phyloP scores from a whole-genome alignment of 2,888 invertebrate genomes.

The Escarpia spicata region DNA sequence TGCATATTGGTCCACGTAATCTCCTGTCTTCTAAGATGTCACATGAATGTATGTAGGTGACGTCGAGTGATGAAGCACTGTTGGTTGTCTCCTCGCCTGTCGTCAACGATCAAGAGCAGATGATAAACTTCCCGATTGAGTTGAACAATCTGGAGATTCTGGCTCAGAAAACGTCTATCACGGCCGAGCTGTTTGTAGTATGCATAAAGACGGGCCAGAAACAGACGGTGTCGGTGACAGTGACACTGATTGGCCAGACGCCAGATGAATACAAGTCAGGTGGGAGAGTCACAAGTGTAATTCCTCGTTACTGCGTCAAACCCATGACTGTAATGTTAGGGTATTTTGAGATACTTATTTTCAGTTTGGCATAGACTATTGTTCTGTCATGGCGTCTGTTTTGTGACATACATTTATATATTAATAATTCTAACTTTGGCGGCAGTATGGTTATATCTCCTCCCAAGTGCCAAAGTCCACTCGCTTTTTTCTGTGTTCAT shows the following conservation, averaged over 20 bases:
- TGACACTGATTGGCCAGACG: conserved; percentile 55
- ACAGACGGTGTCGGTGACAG: conserved; percentile 51
- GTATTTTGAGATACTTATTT: no score
- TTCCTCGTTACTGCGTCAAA: no score
- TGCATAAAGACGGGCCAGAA: conserved; percentile 55
- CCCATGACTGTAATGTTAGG: no score
- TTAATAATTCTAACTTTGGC: no score
- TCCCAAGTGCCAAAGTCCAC: no score
- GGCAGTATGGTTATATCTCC: no score
- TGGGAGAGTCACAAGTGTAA: not conserved
- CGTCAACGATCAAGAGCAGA: conserved; percentile 47
- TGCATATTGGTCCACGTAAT: not conserved
- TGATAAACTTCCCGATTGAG: conserved; percentile 53
- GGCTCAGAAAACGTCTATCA: conserved; percentile 31
- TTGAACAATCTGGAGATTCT: conserved; percentile 42
- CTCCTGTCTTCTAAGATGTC: not conserved
- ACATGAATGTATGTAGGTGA: conserved; percentile 44
- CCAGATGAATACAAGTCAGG: conserved; percentile 32
- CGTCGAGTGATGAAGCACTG: conserved; percentile 53
- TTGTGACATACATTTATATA: no score
- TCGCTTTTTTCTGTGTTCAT: no score
- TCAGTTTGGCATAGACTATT: no score
- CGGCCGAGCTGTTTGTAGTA: conserved; percentile 54
- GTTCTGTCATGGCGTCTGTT: no score
- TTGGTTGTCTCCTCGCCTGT: conserved; percentile 51